Conservation (phyloP, 2,797 vertebrate genomes). For the Rallus crepitans region DNA sequence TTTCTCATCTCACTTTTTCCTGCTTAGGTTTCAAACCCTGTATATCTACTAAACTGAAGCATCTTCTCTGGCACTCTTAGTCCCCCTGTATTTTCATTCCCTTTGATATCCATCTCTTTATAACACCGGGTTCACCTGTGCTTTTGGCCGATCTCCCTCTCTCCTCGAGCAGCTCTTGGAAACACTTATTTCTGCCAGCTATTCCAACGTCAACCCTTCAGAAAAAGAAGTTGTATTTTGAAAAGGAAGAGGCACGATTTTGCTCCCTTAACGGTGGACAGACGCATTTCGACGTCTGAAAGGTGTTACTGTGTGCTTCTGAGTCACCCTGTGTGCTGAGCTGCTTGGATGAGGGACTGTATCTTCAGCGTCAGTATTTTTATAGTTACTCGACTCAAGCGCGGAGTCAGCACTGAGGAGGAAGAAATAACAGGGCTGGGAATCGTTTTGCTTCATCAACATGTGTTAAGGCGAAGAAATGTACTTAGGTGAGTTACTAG, state of each 20-base stretch:
- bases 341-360: neutral
- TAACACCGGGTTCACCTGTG: neutral
- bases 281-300: neutral
- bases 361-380: neutral
- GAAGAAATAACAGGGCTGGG: neutral
- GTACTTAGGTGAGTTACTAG: neutral
- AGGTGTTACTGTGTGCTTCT: neutral
- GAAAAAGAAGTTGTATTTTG: neutral
- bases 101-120: neutral
- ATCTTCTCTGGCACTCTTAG: neutral
- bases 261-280: neutral
- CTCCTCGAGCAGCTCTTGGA: neutral
- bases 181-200: neutral
- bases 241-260: neutral
- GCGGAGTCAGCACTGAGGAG: neutral
- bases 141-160: neutral
- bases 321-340: neutral
- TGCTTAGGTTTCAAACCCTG: neutral
- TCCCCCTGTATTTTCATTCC: neutral
- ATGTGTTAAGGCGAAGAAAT: neutral
- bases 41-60: neutral
- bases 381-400: neutral
- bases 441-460: neutral
- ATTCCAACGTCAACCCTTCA: neutral
- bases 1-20: neutral